phyloP scores from a whole-genome alignment of 1,140 invertebrate species.

The Drosophila persimilis region DNA sequence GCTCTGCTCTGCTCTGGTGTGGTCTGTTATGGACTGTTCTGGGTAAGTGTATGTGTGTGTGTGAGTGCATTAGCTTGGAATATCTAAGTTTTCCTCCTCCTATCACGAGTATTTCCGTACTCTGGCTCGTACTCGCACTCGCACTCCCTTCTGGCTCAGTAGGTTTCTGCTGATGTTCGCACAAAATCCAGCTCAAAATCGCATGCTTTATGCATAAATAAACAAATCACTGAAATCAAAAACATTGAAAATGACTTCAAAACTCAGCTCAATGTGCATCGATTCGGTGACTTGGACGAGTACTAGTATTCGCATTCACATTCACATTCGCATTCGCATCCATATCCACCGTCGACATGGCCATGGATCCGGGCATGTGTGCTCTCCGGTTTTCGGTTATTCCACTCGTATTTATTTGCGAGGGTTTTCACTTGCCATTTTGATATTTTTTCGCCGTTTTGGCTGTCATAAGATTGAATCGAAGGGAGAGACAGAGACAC shows the following conservation, averaged over 20 bases:
- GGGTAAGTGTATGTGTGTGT: neutral
- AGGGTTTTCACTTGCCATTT: conserved; percentile 22
- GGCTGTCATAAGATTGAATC: too few species aligned
- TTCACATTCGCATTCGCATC: conserved; percentile 18
- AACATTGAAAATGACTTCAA: conserved; percentile 78
- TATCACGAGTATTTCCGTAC: neutral
- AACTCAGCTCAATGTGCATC: conserved; percentile 72
- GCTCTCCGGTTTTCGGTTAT: conserved; percentile 17
- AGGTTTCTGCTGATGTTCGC: conserved; percentile 65
- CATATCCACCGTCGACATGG: conserved; percentile 1
- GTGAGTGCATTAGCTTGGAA: conserved; percentile 71
- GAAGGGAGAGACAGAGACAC: too few species aligned
- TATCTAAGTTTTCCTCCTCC: conserved; percentile 67
- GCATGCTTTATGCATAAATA: conserved; percentile 81
- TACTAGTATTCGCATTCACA: neutral
- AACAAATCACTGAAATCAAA: conserved; percentile 82
- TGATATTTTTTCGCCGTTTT: neutral
- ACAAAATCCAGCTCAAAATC: conserved; percentile 68
- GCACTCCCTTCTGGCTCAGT: conserved; percentile 32
- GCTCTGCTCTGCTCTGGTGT: neutral
- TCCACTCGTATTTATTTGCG: conserved; percentile 29
- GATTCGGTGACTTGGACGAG: conserved; percentile 13
- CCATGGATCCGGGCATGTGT: conserved; percentile 26
- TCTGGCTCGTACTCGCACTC: neutral
- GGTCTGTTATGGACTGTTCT: neutral